phyloP scores from a whole-genome alignment of 2,888 invertebrate genomes.

The Dasypolia templi region DNA sequence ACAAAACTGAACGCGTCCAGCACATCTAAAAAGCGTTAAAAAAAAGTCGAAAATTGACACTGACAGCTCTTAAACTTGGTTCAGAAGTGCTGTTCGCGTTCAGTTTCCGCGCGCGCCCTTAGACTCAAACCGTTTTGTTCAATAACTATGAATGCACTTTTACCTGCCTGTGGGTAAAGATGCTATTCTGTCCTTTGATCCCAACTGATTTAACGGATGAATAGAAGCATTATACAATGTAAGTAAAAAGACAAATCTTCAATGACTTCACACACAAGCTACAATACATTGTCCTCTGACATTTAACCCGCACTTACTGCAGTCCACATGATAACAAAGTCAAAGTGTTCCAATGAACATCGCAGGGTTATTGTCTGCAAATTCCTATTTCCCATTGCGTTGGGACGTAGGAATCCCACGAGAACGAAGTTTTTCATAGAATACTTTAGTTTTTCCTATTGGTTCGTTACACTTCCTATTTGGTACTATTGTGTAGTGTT shows the following conservation, averaged over 20 bases:
- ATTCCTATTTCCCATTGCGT: conserved; percentile 59
- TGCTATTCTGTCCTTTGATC: too few species aligned
- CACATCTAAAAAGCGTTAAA: too few species aligned
- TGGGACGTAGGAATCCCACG: conserved; percentile 58
- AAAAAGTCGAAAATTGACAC: too few species aligned
- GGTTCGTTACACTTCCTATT: conserved; percentile 43
- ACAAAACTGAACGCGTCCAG: too few species aligned
- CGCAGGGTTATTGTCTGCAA: conserved; percentile 62
- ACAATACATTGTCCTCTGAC: conserved; percentile 32
- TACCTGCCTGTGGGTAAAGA: too few species aligned
- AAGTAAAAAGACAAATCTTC: neutral
- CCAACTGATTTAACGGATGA: too few species aligned
- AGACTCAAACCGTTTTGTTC: too few species aligned
- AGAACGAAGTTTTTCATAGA: conserved; percentile 57
- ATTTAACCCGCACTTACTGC: conserved; percentile 31
- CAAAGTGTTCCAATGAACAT: conserved; percentile 40
- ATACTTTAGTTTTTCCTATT: conserved; percentile 51
- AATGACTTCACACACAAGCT: neutral
- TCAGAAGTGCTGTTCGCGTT: too few species aligned
- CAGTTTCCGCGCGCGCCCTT: too few species aligned
- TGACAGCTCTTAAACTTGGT: too few species aligned
- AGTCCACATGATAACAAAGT: conserved; percentile 33
- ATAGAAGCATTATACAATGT: too few species aligned
- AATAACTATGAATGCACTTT: too few species aligned
- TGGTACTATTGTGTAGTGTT: conserved; percentile 32